Evolutionary conservation across 2,113 vertebrate genomes (phyloP), one percentile per base, ranked within the genome.

Genomic region (Plecotus auritus): DNA sequence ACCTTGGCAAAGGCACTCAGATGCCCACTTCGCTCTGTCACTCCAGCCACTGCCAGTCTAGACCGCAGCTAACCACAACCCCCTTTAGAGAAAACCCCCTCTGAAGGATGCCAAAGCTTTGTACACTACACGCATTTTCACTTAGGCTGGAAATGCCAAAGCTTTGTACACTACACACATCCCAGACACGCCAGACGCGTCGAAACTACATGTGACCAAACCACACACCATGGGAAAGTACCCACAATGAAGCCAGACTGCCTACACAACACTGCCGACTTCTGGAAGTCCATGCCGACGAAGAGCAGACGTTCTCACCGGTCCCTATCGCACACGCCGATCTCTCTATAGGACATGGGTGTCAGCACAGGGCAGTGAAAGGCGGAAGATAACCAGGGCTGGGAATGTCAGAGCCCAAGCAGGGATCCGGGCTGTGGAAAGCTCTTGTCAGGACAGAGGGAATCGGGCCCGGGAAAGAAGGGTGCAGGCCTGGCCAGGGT

Each of bases 401-500:
- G 13, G 9, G n/a, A 17, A 37, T 16, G 61, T 37, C 56, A 35
- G 45, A 64, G 56, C 81, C 18, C 56, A 1, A 7, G 22, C 23
- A 30, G 74, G 61, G 84, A n/a, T 16, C 16, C 4, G 1, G 17
- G 59, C 37, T 49, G 70, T 83, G 78, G 49, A 66, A 84, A 56
- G 69, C 30, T 40, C 59, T 14, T 1, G 22, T 35, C 32, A 9
- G 37, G 16, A 45, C 56, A 47, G 2, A 14, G 35, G 32, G 85
- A 7, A 42, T 11, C 0, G 42, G 30, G 4, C 37, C 7, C 51
- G 32, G n/a, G 42, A 35, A 76, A 0, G 4, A 42, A 67, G 42
- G 78, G 9, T 11, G 13, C 28, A 7, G 49, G 35, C 59, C 5
- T 51, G 74, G 47, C 49, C 49, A 1, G 0, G 0, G 59, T 0